Evolutionary conservation across 2,888 invertebrate genomes (phyloP).

Genomic region (Calameuta idolon): DNA sequence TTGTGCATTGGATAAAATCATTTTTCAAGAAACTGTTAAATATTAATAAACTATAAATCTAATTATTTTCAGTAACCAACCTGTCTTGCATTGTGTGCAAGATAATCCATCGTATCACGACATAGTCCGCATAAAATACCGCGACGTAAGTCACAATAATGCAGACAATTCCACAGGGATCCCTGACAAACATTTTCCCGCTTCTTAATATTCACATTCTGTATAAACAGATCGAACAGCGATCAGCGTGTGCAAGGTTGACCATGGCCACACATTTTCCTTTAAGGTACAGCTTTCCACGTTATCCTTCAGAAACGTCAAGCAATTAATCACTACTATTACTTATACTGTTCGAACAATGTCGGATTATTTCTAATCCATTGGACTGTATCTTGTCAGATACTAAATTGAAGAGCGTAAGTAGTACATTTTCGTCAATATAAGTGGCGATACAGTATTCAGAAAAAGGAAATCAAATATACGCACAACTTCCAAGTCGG

Average conservation of each 20-base stretch:
- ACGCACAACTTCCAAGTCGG: too few species aligned
- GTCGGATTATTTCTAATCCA: too few species aligned
- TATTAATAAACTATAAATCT: background rate
- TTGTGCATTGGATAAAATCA: background rate
- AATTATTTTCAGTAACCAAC: slow-evolving; percentile 66
- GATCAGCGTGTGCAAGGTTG: background rate
- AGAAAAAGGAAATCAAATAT: too few species aligned
- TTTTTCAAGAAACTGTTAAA: slow-evolving; percentile 10
- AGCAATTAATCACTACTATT: too few species aligned
- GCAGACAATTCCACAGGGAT: slow-evolving; percentile 88
- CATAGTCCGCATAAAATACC: slow-evolving; percentile 89
- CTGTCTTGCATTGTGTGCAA: slow-evolving; percentile 84
- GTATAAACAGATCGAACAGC: background rate
- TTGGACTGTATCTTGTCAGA: too few species aligned
- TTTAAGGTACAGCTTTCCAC: too few species aligned
- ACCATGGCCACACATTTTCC: too few species aligned
- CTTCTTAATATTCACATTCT: slow-evolving; percentile 34
- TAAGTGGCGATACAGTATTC: too few species aligned
- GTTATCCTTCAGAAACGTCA: too few species aligned
- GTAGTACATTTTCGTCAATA: too few species aligned
- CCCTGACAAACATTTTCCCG: slow-evolving; percentile 76
- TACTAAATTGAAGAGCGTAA: too few species aligned
- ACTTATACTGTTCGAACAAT: too few species aligned
- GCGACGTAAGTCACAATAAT: slow-evolving; percentile 83
- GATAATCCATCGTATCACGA: slow-evolving; percentile 85